Percentiles rank a stretch among this genome's conserved stretches.
Conservation (phyloP, 2,888 invertebrate genomes). For the Drosophila trichaetosa region DNA sequence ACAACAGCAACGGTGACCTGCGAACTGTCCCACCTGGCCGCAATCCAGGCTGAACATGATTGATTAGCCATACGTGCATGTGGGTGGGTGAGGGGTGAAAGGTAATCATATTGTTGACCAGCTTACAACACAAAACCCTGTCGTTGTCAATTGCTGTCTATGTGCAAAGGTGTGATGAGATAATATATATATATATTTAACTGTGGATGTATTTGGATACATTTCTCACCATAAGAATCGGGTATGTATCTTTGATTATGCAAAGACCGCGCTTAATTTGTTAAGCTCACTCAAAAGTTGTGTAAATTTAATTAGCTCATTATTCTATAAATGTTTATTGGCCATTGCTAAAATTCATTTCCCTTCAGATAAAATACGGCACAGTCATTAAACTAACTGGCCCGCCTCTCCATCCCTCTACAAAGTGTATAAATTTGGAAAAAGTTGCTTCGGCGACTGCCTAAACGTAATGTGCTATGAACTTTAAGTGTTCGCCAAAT, state of each 20-base stretch:
- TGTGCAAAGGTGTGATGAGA: conserved; percentile 4
- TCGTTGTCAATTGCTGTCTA: conserved; percentile 31
- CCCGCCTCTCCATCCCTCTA: too few relatives aligned
- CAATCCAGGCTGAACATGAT: conserved; percentile 54
- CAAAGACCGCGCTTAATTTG: conserved; percentile 54
- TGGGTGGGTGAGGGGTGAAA: conserved; percentile 8
- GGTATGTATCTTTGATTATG: conserved; percentile 43
- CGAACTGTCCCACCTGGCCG: conserved; percentile 17
- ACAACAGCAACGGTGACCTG: conserved; percentile 1
- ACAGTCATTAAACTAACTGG: conserved; percentile 34
- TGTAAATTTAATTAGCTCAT: conserved; percentile 64
- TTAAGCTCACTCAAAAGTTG: conserved; percentile 34
- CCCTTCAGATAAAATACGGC: conserved; percentile 32
- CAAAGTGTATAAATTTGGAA: conserved; percentile 22
- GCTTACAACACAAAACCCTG: conserved; percentile 34
- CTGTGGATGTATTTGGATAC: background rate
- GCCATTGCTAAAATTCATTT: conserved; percentile 56
- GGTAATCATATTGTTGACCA: conserved; percentile 35
- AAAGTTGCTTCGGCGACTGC: conserved; percentile 11
- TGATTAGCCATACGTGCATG: conserved; percentile 45
- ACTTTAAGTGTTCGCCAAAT: conserved; percentile 35
- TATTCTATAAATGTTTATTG: conserved; percentile 57
- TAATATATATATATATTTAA: background rate
- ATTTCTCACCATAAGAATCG: background rate
- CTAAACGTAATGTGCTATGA: conserved; percentile 8